Evolutionary conservation across 2,797 vertebrate genomes (phyloP), one percentile per base, ranked within the genome.

Genomic region (Pipistrellus nathusii): DNA sequence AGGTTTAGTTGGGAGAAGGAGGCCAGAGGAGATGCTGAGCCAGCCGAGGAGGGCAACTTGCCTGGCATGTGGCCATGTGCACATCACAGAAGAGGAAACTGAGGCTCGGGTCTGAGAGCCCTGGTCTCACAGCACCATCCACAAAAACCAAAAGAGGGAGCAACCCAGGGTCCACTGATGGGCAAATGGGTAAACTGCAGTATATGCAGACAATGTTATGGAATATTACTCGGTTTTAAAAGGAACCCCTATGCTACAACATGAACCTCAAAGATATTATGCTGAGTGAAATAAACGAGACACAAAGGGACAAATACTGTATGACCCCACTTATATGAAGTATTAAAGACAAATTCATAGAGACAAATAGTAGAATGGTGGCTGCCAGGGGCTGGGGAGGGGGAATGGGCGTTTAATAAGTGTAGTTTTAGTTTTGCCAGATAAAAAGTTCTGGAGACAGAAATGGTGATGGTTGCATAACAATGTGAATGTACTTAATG

Each of bases 321-420:
- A 44, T 62, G 38, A 83, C 82, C 82, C 41, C 35, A 91, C 13
- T 12, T 83, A 62, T 1, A 32, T 41, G 68, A 68, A 72, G 41
- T 44, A 82, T 66, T 64, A 55, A 18, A 91, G 17, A 35, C 51
- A 59, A 76, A 53, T 32, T 82, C 41, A 91, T 75, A 66, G 48
- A 75, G n/a, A 76, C 68, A 82, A 73, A 75, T 55, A n/a, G 30
- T 66, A 87, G 83, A 87, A 69, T 83, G 35, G 41, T n/a, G n/a
- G 27, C 76, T 82, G 32, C 68, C 59, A 35, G 44, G 57, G 32
- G 13, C n/a, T 68, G 18, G 6, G 5, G 20, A 21, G 21, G 51
- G 23, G 7, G 20, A 69, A 69, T 11, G 25, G 35, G 32, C 53
- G 6, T 66, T 77, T 91, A 51, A 51, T 82, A 71, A 76, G 27